Percentiles rank a stretch among this genome's conserved stretches.
Evolutionary conservation across 2,113 vertebrate genomes (phyloP).

Genomic region (Ochotona curzoniae): DNA sequence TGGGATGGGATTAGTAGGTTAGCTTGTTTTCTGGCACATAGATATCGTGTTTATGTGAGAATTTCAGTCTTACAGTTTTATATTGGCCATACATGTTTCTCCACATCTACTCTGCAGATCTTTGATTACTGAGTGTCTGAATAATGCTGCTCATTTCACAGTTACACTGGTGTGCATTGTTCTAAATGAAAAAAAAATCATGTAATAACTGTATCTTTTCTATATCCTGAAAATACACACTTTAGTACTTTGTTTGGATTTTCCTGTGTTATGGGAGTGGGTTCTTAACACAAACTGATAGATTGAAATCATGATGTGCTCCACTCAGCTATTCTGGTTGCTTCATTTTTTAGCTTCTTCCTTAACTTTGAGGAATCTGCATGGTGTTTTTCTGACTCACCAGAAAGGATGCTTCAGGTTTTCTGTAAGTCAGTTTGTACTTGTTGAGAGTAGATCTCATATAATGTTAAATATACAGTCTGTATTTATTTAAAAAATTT

Average conservation of each 20-base stretch:
- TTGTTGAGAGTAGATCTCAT: neutral
- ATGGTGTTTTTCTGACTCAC: neutral
- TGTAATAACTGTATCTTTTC: neutral
- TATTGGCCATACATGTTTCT: neutral
- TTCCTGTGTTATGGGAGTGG: neutral
- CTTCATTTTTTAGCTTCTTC: slow-evolving; percentile 15
- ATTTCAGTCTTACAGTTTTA: neutral
- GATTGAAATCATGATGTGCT: neutral
- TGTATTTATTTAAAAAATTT: neutral
- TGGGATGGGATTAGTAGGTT: neutral
- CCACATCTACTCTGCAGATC: neutral
- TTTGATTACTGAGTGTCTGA: neutral
- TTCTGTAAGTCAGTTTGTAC: neutral
- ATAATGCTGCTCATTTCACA: neutral
- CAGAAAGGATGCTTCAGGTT: neutral
- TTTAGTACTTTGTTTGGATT: neutral
- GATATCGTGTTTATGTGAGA: neutral
- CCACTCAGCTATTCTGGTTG: neutral
- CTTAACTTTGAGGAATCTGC: slow-evolving; percentile 15
- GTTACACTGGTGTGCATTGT: neutral
- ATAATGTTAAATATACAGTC: neutral
- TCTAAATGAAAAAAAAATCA: neutral
- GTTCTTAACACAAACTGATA: slow-evolving; percentile 36
- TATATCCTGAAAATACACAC: neutral
- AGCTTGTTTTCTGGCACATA: neutral